Conservation (phyloP, 2,888 invertebrate species). For the Pecten maximus region DNA sequence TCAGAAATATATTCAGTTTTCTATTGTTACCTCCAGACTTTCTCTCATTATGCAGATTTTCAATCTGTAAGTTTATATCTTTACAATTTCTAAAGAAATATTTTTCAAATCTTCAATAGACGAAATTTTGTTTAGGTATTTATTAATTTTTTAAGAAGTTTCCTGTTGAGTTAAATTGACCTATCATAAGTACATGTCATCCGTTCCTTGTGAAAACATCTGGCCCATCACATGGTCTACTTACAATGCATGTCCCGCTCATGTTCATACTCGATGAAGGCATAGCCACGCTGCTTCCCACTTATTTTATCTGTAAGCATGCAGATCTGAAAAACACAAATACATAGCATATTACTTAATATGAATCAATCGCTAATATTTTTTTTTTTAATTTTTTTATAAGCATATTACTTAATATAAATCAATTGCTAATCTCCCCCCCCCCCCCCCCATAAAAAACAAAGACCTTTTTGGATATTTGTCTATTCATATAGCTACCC, state of each 20-base stretch:
- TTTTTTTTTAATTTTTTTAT: no score
- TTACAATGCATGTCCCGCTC: conserved; percentile 99
- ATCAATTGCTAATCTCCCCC: no score
- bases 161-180: not conserved
- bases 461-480: no score
- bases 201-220: not conserved
- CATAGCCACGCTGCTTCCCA: conserved; percentile 98
- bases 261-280: conserved; percentile 99
- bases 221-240: conserved; percentile 84
- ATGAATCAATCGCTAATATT: not conserved
- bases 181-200: not conserved
- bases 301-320: conserved; percentile 91
- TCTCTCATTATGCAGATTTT: not conserved
- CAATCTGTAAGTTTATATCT: not conserved
- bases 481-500: no score
- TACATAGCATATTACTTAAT: not conserved
- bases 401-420: no score
- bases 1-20: not conserved
- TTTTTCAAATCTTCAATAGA: not conserved
- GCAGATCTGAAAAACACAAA: conserved; percentile 88
- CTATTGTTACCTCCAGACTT: not conserved
- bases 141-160: not conserved
- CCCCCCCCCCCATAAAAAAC: no score
- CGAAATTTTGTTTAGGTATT: not conserved
- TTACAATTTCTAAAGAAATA: not conserved